Evolutionary conservation across 2,797 vertebrate genomes (phyloP).

Genomic region (Setipinna tenuifilis): DNA sequence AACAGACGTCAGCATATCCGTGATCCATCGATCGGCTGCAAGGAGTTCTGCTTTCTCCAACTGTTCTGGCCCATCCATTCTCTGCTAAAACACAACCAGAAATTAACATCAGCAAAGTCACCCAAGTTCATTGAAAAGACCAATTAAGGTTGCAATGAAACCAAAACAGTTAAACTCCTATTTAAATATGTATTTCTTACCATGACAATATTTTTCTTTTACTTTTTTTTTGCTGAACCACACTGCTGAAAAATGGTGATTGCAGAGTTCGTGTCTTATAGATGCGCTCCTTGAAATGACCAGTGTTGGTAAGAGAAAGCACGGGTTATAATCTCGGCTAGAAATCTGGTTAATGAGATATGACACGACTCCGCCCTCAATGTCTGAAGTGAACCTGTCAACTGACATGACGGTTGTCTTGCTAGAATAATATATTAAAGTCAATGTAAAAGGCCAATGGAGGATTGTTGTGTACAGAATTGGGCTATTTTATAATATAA

Average conservation of each 20-base stretch:
- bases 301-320: background rate
- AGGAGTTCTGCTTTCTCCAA: conserved; percentile 81
- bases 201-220: background rate
- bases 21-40: conserved; percentile 81
- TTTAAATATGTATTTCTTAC: background rate
- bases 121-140: too few species aligned
- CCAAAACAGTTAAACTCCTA: too few species aligned
- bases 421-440: background rate
- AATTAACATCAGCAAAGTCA: background rate
- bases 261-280: background rate
- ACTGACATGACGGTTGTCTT: background rate
- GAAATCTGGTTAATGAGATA: conserved; percentile 26
- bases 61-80: conserved; percentile 51
- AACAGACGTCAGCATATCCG: conserved; percentile 79
- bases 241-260: background rate
- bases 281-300: background rate
- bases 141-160: too few species aligned
- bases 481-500: background rate
- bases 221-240: too few species aligned
- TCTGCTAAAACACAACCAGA: background rate
- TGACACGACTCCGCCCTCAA: conserved; percentile 35
- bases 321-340: background rate
- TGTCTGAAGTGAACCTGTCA: conserved; percentile 5
- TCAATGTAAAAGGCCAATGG: background rate
- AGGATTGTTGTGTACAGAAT: background rate